Evolutionary conservation across 2,888 invertebrate species (phyloP), one percentile per base, ranked within the genome.

Genomic region (Rambutsinella grinnellia): DNA sequence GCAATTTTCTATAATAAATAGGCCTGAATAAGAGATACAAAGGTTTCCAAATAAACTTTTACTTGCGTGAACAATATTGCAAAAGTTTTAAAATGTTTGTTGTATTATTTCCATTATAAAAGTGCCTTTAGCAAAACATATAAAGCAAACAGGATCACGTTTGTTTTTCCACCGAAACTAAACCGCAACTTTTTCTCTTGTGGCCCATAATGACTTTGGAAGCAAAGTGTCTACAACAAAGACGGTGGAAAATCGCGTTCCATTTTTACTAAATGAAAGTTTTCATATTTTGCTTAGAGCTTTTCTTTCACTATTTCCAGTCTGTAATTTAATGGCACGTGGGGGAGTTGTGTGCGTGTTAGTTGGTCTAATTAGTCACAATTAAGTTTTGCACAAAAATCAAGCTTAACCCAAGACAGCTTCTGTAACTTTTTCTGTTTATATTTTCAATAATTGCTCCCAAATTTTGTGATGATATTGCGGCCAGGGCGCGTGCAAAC

Each of bases 381-480:
- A 68, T 68, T 68, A 68, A 68, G 60, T 28, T 68, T 44, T 24
- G 24, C 53, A 56, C 27, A 53, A n/a, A n/a, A 27, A 63, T 53
- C 21, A 26, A 36, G 36, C 10, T 8, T 36, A 5, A 36, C 13
- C 36, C 36, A 36, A 36, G 6, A 36, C 5, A 36, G 13, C 13
- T 8, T 36, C 36, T 36, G 36, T 36, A 36, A 36, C 5, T 36
- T 36, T 36, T 8, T 36, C 36, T 36, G 36, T 13, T 8, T 36
- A 13, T 5, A 5, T 36, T 36, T 36, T 36, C n/a, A n/a, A n/a
- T n/a, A n/a, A n/a, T 36, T 36, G 5, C 5, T 36, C 13, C 36
- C 36, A 36, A 13, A 13, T 36, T 36, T 36, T 36, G 36, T 36
- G n/a, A n/a, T n/a, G n/a, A n/a, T n/a, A n/a, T n/a, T n/a, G n/a